A percentile compares a stretch with the other conserved stretches of the same genome.
phyloP scores from a whole-genome alignment of 2,113 vertebrate species.

The Ranitomeya imitator region DNA sequence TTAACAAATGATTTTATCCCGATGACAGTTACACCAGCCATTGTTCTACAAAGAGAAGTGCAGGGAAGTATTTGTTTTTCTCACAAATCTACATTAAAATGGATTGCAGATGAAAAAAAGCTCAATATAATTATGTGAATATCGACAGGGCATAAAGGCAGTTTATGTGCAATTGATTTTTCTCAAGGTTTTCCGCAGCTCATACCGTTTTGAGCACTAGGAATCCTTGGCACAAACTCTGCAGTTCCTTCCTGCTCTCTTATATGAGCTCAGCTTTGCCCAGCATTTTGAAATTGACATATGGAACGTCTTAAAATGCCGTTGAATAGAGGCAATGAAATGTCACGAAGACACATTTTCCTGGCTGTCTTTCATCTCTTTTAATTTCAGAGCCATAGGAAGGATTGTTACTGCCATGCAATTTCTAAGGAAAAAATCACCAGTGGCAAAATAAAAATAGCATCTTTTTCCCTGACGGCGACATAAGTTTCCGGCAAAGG shows the following conservation, averaged over 20 bases:
- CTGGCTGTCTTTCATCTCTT: constrained; percentile 27
- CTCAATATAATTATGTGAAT: constrained; percentile 41
- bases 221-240: constrained; percentile 28
- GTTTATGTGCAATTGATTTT: constrained; percentile 50
- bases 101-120: constrained; percentile 44
- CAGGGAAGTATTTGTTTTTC: constrained; percentile 20
- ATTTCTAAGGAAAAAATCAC: not conserved
- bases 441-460: not conserved
- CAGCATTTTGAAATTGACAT: constrained; percentile 25
- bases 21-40: not conserved
- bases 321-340: constrained; percentile 34
- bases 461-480: too few species aligned
- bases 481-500: too few species aligned
- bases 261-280: constrained; percentile 23
- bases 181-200: constrained; percentile 29
- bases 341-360: constrained; percentile 47
- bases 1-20: constrained; percentile 19
- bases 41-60: not conserved
- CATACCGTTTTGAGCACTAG: constrained; percentile 13
- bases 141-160: constrained; percentile 43
- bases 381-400: constrained; percentile 10
- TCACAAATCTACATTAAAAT: constrained; percentile 38
- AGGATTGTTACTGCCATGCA: not conserved
- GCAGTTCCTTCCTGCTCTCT: constrained; percentile 33
- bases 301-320: constrained; percentile 45